Conservation (phyloP, 2,113 vertebrate species). For the Phalacrocorax aristotelis region DNA sequence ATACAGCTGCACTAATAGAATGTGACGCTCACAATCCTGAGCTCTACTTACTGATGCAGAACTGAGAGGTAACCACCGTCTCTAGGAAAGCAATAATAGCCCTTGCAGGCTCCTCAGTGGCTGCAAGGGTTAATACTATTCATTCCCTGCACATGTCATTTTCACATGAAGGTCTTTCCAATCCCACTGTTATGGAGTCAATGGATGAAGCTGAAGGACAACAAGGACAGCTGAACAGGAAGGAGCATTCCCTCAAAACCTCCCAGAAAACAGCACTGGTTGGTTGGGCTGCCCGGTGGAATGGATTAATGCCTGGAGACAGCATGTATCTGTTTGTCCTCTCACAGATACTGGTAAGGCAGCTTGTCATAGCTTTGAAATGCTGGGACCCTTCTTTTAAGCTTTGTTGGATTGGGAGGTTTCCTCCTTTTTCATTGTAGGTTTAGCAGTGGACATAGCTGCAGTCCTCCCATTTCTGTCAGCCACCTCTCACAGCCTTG, state of each 20-base stretch:
- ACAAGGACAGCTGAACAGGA: slow-evolving; percentile 33
- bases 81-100: slow-evolving; percentile 19
- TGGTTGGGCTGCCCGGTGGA: slow-evolving; percentile 73
- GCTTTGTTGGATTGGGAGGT: background rate
- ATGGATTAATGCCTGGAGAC: slow-evolving; percentile 78
- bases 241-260: slow-evolving; percentile 62
- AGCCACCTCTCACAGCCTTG: background rate
- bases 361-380: background rate
- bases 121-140: background rate
- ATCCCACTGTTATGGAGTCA: slow-evolving; percentile 69
- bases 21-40: slow-evolving; percentile 66
- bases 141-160: background rate
- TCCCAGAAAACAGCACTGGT: slow-evolving; percentile 62
- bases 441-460: background rate
- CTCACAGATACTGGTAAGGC: slow-evolving; percentile 89
- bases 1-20: slow-evolving; percentile 72
- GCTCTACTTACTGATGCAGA: slow-evolving; percentile 56
- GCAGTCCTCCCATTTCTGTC: background rate
- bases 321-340: slow-evolving; percentile 81
- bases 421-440: background rate
- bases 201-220: slow-evolving; percentile 60
- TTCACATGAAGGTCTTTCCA: slow-evolving; percentile 60
- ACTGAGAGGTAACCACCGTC: slow-evolving; percentile 42
- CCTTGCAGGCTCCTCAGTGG: background rate
- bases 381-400: background rate